Evolutionary conservation across 2,113 vertebrate species (phyloP), one percentile per base, ranked within the genome.

Genomic region (Tilapia sparmanii): DNA sequence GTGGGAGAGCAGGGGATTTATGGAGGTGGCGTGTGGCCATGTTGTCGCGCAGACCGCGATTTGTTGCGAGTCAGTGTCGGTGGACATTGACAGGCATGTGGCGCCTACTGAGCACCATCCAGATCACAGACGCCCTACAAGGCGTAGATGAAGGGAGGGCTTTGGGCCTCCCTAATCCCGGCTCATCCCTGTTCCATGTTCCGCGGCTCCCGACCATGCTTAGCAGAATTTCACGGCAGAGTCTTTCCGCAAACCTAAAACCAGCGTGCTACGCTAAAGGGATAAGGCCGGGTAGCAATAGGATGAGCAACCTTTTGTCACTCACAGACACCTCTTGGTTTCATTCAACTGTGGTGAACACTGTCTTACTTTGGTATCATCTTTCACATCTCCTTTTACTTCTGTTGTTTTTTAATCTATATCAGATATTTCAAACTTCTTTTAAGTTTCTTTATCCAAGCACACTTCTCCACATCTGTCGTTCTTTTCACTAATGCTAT

Each of bases 161-260:
- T 95, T 86, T 89, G 91, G 94, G 94, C 90, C 92, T 92, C 92
- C 92, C 92, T 96, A 96, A 96, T 96, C 95, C 95, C 86, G 5
- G 94, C 95, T 96, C 95, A 95, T 95, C 95, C 95, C 53, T 93
- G 93, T 93, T 96, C 94, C 91, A 92, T 95, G 94, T 95, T 95
- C 91, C 89, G 87, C 82, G 31, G 92, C 91, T 94, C 91, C 87
- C 93, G 38, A 93, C 95, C 89, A 94, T 81, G 92, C 96, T 95
- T 95, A 95, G 95, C 91, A 85, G 94, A 95, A 96, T 96, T 96
- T 96, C 96, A 96, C 90, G 93, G 90, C 57, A 55, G 83, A 92
- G 86, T 93, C 95, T 92, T 89, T 86, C 86, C 26, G 31, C 89
- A 91, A 93, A 94, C 92, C 94, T 91, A 94, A 95, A 96, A 96